Conservation (phyloP, 2,113 vertebrate genomes). For the Clarias macrocephalus region DNA sequence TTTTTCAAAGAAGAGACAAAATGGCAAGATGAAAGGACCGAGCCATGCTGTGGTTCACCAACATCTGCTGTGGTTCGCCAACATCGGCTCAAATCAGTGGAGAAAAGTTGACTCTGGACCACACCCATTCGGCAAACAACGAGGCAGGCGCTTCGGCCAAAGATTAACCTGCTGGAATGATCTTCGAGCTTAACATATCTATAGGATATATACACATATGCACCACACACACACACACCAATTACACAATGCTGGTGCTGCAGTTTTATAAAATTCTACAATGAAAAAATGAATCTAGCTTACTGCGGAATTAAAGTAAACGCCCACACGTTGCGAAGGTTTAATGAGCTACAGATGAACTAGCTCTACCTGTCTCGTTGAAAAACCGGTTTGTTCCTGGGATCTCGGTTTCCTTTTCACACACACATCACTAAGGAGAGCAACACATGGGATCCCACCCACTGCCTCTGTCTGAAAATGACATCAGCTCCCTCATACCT, state of each 20-base stretch:
- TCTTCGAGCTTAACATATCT: neutral
- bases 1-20: slow-evolving; percentile 14
- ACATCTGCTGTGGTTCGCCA: slow-evolving; percentile 36
- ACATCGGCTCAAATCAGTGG: slow-evolving; percentile 37
- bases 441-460: slow-evolving; percentile 16
- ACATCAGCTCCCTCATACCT: neutral
- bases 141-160: neutral
- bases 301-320: slow-evolving; percentile 4
- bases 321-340: neutral
- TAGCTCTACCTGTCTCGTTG: slow-evolving; percentile 45
- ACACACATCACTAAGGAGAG: slow-evolving; percentile 22
- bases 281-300: neutral
- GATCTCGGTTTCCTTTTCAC: slow-evolving; percentile 36
- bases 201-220: neutral
- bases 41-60: slow-evolving; percentile 35
- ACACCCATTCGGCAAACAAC: slow-evolving; percentile 40
- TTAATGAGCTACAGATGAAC: slow-evolving; percentile 34
- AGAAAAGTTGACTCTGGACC: neutral
- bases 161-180: slow-evolving; percentile 28
- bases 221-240: neutral
- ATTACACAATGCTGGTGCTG: neutral
- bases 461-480: neutral
- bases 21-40: slow-evolving; percentile 25
- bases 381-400: slow-evolving; percentile 45
- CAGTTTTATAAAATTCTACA: neutral